Conservation (phyloP, 2,797 vertebrate species). For the Cyclura pinguis region DNA sequence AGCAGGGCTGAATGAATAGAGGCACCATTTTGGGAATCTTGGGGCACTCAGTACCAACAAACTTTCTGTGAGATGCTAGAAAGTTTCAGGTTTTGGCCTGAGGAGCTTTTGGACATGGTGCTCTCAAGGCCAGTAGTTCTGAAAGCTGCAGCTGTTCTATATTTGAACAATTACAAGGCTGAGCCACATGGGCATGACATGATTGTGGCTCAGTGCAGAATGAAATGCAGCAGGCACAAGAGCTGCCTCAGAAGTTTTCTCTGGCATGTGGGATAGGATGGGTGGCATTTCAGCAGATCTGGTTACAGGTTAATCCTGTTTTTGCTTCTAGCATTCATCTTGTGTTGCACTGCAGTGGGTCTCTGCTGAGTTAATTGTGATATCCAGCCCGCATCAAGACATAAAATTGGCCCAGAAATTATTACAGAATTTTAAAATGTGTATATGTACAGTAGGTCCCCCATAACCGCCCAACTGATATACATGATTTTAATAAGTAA, state of each 20-base stretch:
- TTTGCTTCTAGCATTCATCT: constrained; percentile 57
- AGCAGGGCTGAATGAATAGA: constrained; percentile 22
- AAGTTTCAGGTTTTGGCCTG: constrained; percentile 33
- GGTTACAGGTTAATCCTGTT: constrained; percentile 56
- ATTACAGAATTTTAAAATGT: no score
- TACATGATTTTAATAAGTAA: no score
- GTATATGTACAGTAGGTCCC: no score
- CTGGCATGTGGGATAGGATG: constrained; percentile 13
- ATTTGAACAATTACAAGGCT: constrained; percentile 43
- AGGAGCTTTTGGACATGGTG: constrained; percentile 9
- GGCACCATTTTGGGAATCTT: not conserved
- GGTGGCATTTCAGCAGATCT: constrained; percentile 72
- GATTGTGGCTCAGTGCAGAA: constrained; percentile 15
- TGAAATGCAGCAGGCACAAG: constrained; percentile 37
- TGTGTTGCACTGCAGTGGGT: constrained; percentile 1
- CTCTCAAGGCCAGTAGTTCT: constrained; percentile 10
- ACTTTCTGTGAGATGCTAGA: constrained; percentile 38
- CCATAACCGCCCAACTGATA: no score
- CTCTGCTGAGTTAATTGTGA: constrained; percentile 18
- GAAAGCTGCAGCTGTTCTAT: constrained; percentile 38
- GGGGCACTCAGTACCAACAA: not conserved
- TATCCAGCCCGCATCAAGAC: not conserved
- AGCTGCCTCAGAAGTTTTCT: constrained; percentile 22
- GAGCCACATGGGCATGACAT: constrained; percentile 34
- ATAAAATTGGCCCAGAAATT: constrained; percentile 9